A percentile compares a stretch with the other conserved stretches of the same genome.
Evolutionary conservation across 2,797 vertebrate species (phyloP).

Genomic region (Gymnodraco acuticeps): DNA sequence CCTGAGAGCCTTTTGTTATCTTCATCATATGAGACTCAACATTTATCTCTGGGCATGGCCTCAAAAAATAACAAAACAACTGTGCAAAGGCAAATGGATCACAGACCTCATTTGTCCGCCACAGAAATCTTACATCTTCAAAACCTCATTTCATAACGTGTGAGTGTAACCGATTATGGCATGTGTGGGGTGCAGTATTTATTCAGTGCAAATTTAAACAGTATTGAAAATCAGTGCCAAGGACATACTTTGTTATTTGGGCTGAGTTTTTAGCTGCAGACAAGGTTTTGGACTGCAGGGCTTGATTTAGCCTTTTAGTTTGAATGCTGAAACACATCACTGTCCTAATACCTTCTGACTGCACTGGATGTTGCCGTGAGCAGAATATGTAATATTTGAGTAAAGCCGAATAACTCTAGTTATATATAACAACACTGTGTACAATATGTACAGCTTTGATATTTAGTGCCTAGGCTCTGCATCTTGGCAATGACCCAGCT

Average conservation of each 20-base stretch:
- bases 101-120: not conserved
- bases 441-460: conserved; percentile 16
- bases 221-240: conserved; percentile 27
- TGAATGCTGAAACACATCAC: not conserved
- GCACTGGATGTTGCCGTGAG: not conserved
- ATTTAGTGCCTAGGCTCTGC: not conserved
- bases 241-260: conserved; percentile 24
- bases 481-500: conserved; percentile 32
- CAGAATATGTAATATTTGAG: conserved; percentile 14
- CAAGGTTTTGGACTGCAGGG: conserved; percentile 10
- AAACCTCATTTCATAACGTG: conserved; percentile 16
- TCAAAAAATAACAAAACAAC: not conserved
- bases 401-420: conserved; percentile 1
- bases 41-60: not conserved
- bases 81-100: not conserved
- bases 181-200: conserved; percentile 22
- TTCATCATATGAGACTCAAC: not conserved
- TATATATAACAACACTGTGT: not conserved
- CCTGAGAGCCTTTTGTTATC: conserved; percentile 21
- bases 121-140: not conserved
- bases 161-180: conserved; percentile 19
- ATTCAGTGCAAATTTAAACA: conserved; percentile 54
- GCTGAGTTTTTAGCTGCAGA: conserved; percentile 18
- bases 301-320: conserved; percentile 9
- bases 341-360: conserved; percentile 21